Evolutionary conservation across 1,140 invertebrate species (phyloP), one percentile per base, ranked within the genome.

Genomic region (Cydia strobilella): DNA sequence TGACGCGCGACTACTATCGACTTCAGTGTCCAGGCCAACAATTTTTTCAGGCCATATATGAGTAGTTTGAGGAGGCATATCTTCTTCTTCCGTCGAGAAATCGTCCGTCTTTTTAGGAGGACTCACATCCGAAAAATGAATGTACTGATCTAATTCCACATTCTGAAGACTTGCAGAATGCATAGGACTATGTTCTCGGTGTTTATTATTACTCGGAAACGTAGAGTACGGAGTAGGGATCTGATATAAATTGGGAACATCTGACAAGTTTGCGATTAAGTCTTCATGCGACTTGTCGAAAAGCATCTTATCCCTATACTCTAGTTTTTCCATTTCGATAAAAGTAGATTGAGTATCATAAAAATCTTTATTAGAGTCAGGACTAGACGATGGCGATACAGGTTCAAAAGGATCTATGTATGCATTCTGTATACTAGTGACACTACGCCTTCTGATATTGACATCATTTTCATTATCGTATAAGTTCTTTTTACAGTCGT

Each of bases 91-190:
- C 0, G 90, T 92, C n/a, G 88, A 90, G 42, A 90, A 80, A 74
- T 92, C 90, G 31, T 92, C 87, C 5, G 75, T 65, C 84, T 89
- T 92, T 73, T 90, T 89, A 7, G 89, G 85, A 5, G 92, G 86
- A 79, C 92, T 91, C 23, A 82, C 76, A 74, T 93, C 90, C 12
- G 86, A 89, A 81, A 90, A 92, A 45, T 89, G 86, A 62, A 93
- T 93, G 79, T 94, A 95, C 65, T 94, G 94, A 81, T 96, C 95
- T 20, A 95, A 93, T 92, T 96, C 95, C 0, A 95, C 95, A 86
- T 95, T 94, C 89, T 95, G 95, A 39, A 95, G 86, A 79, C 94
- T 95, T 15, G 95, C 94, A 5, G 95, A 94, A 84, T 95, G 95
- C 39, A 95, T 93, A 75, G 95, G 94, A 25, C 93, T 93, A 3